Evolutionary conservation across 2,113 vertebrate species (phyloP).

Genomic region (Papio anubis): DNA sequence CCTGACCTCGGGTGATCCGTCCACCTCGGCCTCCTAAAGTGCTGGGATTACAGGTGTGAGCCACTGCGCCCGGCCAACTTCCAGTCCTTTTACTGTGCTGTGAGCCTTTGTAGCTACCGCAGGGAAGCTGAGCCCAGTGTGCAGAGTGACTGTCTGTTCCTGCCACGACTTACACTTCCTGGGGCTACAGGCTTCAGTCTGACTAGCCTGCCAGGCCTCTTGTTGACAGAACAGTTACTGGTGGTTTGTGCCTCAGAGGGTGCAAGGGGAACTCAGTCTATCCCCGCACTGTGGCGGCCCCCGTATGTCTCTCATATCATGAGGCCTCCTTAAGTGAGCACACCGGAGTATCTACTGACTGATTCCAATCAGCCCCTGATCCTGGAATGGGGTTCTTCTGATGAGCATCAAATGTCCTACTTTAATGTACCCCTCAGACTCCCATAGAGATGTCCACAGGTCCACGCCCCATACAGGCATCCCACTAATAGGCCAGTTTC

Average conservation of each 20-base stretch:
- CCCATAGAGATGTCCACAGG: background rate
- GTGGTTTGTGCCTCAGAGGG: background rate
- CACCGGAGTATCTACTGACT: background rate
- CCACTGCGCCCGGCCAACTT: background rate
- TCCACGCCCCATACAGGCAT: background rate
- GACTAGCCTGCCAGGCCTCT: background rate
- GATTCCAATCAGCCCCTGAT: background rate
- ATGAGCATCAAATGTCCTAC: background rate
- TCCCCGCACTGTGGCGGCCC: background rate
- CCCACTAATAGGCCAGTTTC: background rate
- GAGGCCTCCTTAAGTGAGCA: background rate
- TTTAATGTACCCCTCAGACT: background rate
- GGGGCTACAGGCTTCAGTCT: background rate
- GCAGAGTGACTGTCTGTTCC: background rate
- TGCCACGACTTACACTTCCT: background rate
- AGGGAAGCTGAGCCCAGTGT: background rate
- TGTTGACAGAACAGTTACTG: background rate
- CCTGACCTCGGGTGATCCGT: too few species aligned
- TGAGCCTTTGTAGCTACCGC: background rate
- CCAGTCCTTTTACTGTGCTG: background rate
- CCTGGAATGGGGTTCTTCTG: background rate
- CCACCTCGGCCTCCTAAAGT: too few species aligned
- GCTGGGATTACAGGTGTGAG: too few species aligned
- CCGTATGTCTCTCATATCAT: too few species aligned
- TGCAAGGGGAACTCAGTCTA: background rate